Evolutionary conservation across 2,888 invertebrate species (phyloP).

Genomic region (Nephrotoma appendiculata): DNA sequence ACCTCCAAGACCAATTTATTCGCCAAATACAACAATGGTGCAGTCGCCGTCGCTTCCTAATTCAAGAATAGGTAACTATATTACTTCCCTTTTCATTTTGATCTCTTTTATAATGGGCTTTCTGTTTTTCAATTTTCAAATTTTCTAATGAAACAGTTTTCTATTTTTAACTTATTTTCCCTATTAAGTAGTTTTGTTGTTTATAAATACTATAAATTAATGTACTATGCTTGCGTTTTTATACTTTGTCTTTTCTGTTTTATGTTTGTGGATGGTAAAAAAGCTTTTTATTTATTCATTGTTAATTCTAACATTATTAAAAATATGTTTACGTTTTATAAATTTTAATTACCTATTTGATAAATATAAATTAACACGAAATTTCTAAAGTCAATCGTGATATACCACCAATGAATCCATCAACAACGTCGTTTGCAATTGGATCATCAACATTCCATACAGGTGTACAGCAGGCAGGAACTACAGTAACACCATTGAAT

Average conservation of each 20-base stretch:
- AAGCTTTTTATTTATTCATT: not conserved
- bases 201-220: not conserved
- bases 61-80: not conserved
- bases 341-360: not conserved
- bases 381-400: not conserved
- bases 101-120: not conserved
- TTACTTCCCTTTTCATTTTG: not conserved
- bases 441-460: not conserved
- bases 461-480: not conserved
- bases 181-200: not conserved
- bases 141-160: not conserved
- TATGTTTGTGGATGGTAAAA: not conserved
- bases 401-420: not conserved
- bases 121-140: not conserved
- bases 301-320: not conserved
- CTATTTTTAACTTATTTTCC: not conserved
- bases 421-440: not conserved
- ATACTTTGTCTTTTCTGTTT: not conserved
- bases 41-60: not conserved
- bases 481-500: not conserved
- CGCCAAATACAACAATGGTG: not conserved
- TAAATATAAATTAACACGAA: not conserved
- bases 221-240: not conserved
- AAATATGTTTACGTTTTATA: not conserved
- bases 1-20: conserved; percentile 22